Evolutionary conservation across 2,113 vertebrate genomes (phyloP), one percentile per base, ranked within the genome.

Genomic region (Pangasianodon hypophthalmus): DNA sequence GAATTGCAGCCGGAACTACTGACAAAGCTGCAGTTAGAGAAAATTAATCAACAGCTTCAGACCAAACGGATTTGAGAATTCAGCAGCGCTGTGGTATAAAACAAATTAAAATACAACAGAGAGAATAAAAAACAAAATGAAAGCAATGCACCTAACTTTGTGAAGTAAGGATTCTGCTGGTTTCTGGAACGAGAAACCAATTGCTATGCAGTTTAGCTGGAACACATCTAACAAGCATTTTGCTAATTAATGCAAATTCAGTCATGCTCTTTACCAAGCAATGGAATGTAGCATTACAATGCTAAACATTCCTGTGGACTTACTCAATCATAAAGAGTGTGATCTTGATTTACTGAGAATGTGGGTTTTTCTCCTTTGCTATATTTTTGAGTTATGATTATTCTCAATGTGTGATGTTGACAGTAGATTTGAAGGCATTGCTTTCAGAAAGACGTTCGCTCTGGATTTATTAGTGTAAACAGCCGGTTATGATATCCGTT

Each of bases 401-500:
- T 87, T 75, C 58, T 58, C 7, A 44, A n/a, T 32, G 6, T 52
- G 58, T 62, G 60, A 71, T 86, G 88, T 69, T 85, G 73, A 50
- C 64, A 82, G 77, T 21, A 85, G 26, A 88, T 52, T 54, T 24
- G 67, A 80, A 89, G 84, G 48, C 86, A 58, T 58, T 56, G 44
- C 75, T 87, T 77, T 87, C 18, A 67, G 54, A 60, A 86, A 75
- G 88, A 69, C 48, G 37, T 80, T 77, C 26, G 21, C 41, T 77
- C 60, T 58, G 37, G 88, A 91, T 84, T 89, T 79, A 91, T 89
- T 91, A 77, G 75, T 44, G 56, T 82, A 69, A 85, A 87, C 77
- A 44, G 41, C 86, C 32, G 79, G 79, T 80, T 80, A 52, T 73
- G 69, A 80, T 85, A 60, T 86, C 69, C 10, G 29, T 84, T 52